These are phyloP conservation scores for Meteorus cinctellus DNA, from an alignment of 2,888 invertebrate species.

Conservation along the genomic window DNA sequence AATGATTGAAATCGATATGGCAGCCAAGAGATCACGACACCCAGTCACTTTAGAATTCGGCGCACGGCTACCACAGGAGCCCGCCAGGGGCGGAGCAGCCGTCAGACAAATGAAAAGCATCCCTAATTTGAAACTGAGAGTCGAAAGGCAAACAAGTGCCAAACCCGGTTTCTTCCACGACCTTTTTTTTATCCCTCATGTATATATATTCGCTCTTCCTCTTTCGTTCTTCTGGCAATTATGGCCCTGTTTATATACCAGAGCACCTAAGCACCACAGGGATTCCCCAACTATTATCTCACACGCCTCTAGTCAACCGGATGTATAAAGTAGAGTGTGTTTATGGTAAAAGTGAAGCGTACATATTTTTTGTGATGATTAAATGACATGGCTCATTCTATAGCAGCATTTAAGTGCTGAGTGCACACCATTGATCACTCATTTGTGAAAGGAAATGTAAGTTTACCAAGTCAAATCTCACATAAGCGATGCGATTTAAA, in stretches of 20 bases:
- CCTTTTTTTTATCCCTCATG: slow-evolving; percentile 42
- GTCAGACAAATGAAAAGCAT: slow-evolving; percentile 72
- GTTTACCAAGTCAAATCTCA: no score
- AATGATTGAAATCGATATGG: slow-evolving; percentile 31
- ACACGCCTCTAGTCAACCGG: not conserved
- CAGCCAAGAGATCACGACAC: slow-evolving; percentile 44
- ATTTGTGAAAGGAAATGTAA: no score
- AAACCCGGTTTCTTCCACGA: slow-evolving; percentile 54
- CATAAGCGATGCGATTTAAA: no score
- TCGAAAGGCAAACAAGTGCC: slow-evolving; percentile 69
- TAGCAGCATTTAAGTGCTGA: not conserved
- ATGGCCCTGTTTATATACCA: slow-evolving; percentile 51
- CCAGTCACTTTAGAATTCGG: slow-evolving; percentile 52
- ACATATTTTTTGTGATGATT: not conserved
- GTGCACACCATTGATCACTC: no score
- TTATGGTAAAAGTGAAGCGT: not conserved
- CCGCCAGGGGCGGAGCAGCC: slow-evolving; percentile 68
- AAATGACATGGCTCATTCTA: not conserved
- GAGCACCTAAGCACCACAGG: slow-evolving; percentile 46
- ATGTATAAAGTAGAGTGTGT: not conserved
- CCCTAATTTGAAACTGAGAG: slow-evolving; percentile 72
- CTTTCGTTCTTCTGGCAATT: slow-evolving; percentile 50
- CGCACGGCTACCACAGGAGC: slow-evolving; percentile 65
- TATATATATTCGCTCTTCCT: slow-evolving; percentile 24
- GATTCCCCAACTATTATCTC: slow-evolving; percentile 27